Conservation (phyloP, 2,113 vertebrate species). For the Telmatochromis sp. region DNA sequence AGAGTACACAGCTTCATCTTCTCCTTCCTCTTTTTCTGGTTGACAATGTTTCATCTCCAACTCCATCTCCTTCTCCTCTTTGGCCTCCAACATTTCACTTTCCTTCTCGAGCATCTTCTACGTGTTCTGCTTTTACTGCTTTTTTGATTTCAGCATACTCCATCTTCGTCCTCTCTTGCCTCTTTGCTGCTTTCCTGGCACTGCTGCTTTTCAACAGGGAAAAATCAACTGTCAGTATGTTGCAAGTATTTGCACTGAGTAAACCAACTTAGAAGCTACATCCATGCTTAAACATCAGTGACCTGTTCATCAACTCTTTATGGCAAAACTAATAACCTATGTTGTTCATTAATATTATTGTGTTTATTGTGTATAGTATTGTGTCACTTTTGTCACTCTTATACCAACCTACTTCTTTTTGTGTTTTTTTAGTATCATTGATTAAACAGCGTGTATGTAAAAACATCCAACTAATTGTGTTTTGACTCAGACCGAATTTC, state of each 20-base stretch:
- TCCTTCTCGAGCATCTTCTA: fast-evolving
- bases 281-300: not conserved
- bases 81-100: not conserved
- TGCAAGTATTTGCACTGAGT: fast-evolving
- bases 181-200: not conserved
- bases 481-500: fast-evolving
- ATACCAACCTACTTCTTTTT: not conserved
- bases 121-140: not conserved
- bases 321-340: not conserved
- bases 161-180: not conserved
- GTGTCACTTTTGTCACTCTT: not conserved
- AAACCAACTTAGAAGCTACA: not conserved
- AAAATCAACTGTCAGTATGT: not conserved
- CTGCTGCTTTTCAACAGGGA: not conserved
- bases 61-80: not conserved
- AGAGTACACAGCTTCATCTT: too few relatives aligned
- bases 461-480: not conserved
- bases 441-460: not conserved
- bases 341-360: fast-evolving
- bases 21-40: not conserved
- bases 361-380: not conserved
- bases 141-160: slow-evolving; percentile 55
- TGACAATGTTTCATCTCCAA: not conserved
- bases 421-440: not conserved
- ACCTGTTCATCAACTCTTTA: not conserved